phyloP scores from a whole-genome alignment of 2,113 vertebrate species.

The Mesitornis unicolor region DNA sequence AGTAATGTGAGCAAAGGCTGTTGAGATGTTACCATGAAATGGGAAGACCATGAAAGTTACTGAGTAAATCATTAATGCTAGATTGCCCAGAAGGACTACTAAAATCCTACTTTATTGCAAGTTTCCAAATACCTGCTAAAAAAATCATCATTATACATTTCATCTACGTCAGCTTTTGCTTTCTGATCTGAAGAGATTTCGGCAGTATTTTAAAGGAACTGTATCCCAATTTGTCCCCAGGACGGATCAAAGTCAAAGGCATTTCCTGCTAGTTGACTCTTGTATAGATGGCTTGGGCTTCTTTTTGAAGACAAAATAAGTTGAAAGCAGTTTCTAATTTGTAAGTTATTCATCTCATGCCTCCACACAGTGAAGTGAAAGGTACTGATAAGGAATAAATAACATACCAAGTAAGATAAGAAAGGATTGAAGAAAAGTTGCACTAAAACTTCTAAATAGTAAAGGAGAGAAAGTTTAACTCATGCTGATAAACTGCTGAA shows the following conservation, averaged over 20 bases:
- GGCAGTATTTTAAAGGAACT: neutral
- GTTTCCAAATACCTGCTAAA: neutral
- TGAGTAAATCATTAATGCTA: neutral
- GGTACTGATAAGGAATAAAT: neutral
- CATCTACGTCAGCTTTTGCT: neutral
- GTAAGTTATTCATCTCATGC: neutral
- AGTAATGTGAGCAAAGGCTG: neutral
- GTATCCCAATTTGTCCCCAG: neutral
- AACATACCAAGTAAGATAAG: neutral
- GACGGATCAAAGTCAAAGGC: neutral
- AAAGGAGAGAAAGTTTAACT: neutral
- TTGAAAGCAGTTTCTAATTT: conserved; percentile 16
- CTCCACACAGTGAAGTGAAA: neutral
- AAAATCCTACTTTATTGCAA: neutral
- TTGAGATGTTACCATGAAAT: neutral
- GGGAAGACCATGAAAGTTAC: neutral
- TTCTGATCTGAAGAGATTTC: neutral
- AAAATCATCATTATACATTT: neutral
- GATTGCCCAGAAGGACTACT: neutral
- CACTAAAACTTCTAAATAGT: neutral
- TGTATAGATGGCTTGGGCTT: neutral
- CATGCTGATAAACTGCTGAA: neutral
- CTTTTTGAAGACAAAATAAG: neutral
- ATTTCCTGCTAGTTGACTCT: neutral
- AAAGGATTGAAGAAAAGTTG: neutral